A percentile compares a stretch with the other conserved stretches of the same genome.
Evolutionary conservation across 2,113 vertebrate species (phyloP).

Genomic region (Oryzias melastigma): DNA sequence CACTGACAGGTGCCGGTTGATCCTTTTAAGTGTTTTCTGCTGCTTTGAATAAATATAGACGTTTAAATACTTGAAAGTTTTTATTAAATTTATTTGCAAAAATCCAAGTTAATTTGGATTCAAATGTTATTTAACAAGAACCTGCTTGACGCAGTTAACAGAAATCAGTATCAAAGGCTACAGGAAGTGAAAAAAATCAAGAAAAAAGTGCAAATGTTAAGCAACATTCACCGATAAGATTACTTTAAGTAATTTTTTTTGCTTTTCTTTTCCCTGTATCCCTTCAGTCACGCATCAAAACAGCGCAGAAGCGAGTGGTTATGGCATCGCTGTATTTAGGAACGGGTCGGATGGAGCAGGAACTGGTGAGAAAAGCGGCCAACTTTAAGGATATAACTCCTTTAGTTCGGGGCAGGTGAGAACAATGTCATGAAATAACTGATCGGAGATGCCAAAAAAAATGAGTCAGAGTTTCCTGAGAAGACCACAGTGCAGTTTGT

Average conservation of each 20-base stretch:
- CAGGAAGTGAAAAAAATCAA: no score
- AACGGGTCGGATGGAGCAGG: constrained; percentile 89
- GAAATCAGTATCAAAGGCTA: no score
- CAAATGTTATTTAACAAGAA: no score
- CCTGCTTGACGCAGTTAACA: no score
- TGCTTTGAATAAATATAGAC: no score
- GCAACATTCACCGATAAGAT: no score
- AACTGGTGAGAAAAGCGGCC: constrained; percentile 81
- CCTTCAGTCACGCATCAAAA: constrained; percentile 84
- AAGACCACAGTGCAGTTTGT: constrained; percentile 33
- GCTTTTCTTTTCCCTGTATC: constrained; percentile 2
- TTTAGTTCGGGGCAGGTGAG: constrained; percentile 47
- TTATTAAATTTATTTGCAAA: no score
- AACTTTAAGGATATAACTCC: background rate
- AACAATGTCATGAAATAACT: constrained; percentile 33
- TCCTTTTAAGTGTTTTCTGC: no score
- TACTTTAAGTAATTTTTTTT: background rate
- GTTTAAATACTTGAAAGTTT: no score
- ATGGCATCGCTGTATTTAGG: constrained; percentile 96
- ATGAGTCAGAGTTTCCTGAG: constrained; percentile 50
- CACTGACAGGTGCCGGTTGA: background rate
- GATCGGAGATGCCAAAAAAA: constrained; percentile 50
- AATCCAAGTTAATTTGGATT: no score
- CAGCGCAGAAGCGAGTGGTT: constrained; percentile 87
- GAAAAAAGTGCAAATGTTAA: no score